Evolutionary conservation across 2,113 vertebrate species (phyloP).

Genomic region (Nicator chloris): DNA sequence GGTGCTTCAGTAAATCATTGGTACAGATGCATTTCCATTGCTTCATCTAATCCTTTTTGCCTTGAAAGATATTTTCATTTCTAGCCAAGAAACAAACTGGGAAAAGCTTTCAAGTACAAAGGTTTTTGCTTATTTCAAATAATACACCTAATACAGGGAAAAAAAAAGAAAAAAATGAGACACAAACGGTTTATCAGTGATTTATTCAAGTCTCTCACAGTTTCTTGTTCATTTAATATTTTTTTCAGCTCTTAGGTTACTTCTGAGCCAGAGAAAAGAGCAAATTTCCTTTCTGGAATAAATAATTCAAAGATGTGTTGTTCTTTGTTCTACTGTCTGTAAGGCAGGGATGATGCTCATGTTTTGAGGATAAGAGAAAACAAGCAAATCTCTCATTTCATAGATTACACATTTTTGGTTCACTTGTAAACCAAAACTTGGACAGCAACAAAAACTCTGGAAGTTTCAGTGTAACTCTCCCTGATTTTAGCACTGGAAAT

Average conservation of each 20-base stretch:
- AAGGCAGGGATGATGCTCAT: background rate
- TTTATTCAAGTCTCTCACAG: background rate
- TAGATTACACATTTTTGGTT: background rate
- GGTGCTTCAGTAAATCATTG: background rate
- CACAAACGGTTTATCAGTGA: background rate
- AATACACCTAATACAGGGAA: rapidly evolving
- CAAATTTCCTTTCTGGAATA: background rate
- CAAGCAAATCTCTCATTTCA: background rate
- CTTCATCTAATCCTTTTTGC: background rate
- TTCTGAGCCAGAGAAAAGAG: background rate
- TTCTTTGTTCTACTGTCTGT: background rate
- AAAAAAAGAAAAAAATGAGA: background rate
- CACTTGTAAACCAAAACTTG: background rate
- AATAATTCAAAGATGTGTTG: background rate
- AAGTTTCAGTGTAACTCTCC: background rate
- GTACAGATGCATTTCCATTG: background rate
- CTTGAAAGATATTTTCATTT: background rate
- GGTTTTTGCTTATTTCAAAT: background rate
- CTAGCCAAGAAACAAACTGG: background rate
- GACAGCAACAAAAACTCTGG: background rate
- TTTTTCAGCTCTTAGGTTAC: background rate
- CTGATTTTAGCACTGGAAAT: background rate
- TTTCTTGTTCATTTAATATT: background rate
- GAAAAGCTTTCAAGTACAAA: background rate
- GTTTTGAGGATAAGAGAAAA: background rate